A percentile compares a stretch with the other conserved stretches of the same genome.
phyloP scores from a whole-genome alignment of 2,797 vertebrate genomes.

The Xyrichtys novacula region DNA sequence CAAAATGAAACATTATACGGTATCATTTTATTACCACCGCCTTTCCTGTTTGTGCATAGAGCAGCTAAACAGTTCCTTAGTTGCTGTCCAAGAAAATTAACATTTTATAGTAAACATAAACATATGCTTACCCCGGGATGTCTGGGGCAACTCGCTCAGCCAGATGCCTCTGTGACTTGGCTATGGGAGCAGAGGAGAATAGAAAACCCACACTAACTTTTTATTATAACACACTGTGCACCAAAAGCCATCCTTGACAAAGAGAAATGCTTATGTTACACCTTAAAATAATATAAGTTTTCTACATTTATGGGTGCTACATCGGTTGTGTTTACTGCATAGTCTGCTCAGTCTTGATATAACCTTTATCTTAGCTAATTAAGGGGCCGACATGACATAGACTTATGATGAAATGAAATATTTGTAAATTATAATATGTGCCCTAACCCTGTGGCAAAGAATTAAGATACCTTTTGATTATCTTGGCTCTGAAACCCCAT shows the following conservation, averaged over 20 bases:
- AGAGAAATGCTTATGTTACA: background rate
- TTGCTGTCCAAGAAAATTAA: too few relatives aligned
- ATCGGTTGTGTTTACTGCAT: background rate
- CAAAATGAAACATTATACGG: too few relatives aligned
- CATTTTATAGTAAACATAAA: too few relatives aligned
- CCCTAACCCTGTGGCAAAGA: background rate
- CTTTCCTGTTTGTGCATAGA: too few relatives aligned
- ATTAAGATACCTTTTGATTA: background rate
- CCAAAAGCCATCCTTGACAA: background rate
- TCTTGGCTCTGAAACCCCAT: conserved; percentile 13
- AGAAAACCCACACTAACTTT: too few relatives aligned
- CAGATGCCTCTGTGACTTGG: too few relatives aligned
- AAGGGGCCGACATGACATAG: background rate
- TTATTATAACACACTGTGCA: too few relatives aligned
- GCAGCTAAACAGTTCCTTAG: too few relatives aligned
- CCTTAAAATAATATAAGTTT: background rate
- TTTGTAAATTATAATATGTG: background rate
- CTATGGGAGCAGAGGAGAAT: too few relatives aligned
- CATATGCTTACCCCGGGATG: too few relatives aligned
- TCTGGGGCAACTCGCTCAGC: too few relatives aligned
- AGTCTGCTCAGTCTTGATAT: background rate
- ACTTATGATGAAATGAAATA: background rate
- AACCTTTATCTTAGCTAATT: background rate
- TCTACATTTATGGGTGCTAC: background rate
- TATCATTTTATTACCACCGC: too few relatives aligned